Base-by-base conservation (phyloP, 2,113 vertebrate species). In the Melanocharis versteri region DNA sequence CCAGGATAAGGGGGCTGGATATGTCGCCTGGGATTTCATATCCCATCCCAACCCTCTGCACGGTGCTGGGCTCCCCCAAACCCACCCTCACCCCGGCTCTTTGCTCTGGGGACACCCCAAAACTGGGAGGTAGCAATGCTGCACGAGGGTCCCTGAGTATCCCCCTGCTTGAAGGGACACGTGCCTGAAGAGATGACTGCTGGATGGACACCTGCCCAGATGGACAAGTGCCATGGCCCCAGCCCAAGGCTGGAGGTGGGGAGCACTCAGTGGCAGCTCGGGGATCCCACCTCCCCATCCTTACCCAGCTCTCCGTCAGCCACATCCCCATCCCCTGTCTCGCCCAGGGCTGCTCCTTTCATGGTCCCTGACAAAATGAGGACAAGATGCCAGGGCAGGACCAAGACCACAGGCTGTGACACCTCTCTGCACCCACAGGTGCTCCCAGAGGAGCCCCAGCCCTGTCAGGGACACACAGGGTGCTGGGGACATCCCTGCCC, bases 251-350 rank as follows among this genome's bases (percentile, higher is more conserved):
- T 12, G 35, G 17, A 47, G 33, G 37, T 31, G 37, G n/a, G 37
- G 53, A 53, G 24, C 57, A 44, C 39, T 54, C 87, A 47, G 53
- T 0, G 0, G 44, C 35, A 54, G 13, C 54, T 56, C 5, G 0
- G 35, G 48, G 42, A 16, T 48, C 40, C 27, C 72, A 35, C 15
- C 13, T 78, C 10, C 33, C 16, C 5, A 17, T 87, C 40, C 92
- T 97, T 82, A 98, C 97, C 97, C 9, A 48, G 65, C 27, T 97
- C 96, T 35, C 89, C 40, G 0, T 96, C 66, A 0, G 66, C 92
- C 7, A 22, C 72, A 45, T 96, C 96, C 1, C 2, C 2, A 0
- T 70, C 69, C 2, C 56, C 31, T 1, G 5, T 88, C 37, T 95
- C 35, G 0, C 44, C 27, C 0, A 62, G 39, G 10, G 47, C 27